These are phyloP conservation scores for Ectemnius lituratus DNA, from an alignment of 2,888 invertebrate species.

Conservation along the genomic window DNA sequence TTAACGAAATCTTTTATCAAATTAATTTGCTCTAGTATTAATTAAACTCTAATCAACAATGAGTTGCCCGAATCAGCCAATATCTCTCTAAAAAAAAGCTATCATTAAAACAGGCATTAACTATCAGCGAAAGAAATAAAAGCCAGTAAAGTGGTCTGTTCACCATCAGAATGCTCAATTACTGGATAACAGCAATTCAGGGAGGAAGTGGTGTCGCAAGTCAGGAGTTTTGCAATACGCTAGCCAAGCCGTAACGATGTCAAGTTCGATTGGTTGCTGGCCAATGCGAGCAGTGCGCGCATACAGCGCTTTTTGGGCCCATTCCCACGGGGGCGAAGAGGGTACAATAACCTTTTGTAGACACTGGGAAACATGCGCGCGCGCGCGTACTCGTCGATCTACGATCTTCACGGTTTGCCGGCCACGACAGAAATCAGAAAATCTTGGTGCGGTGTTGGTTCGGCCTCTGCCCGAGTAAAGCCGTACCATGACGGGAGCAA, in stretches of 20 bases:
- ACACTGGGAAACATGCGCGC: conserved; percentile 13
- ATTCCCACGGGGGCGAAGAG: conserved; percentile 43
- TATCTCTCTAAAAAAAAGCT: too few species aligned
- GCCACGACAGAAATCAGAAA: conserved; percentile 59
- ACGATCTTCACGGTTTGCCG: conserved; percentile 58
- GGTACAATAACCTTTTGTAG: conserved; percentile 43
- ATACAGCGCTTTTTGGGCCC: conserved; percentile 28
- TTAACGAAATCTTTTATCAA: too few species aligned
- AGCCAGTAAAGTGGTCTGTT: too few species aligned
- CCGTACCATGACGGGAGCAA: conserved; percentile 55
- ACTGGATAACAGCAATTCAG: too few species aligned
- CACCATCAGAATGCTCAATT: too few species aligned
- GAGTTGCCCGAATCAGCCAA: too few species aligned
- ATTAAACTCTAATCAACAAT: too few species aligned
- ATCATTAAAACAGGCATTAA: too few species aligned
- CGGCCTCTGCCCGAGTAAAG: conserved; percentile 46
- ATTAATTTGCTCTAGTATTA: too few species aligned
- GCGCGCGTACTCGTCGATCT: conserved; percentile 39
- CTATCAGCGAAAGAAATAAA: too few species aligned
- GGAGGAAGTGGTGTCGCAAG: neutral
- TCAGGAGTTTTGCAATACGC: conserved; percentile 24
- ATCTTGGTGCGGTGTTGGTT: conserved; percentile 52
- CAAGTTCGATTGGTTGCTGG: conserved; percentile 34
- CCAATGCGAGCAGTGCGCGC: neutral
- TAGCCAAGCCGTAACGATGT: conserved; percentile 43